Conservation (phyloP, 1,140 invertebrate species). For the Drosophila nigromelanica region DNA sequence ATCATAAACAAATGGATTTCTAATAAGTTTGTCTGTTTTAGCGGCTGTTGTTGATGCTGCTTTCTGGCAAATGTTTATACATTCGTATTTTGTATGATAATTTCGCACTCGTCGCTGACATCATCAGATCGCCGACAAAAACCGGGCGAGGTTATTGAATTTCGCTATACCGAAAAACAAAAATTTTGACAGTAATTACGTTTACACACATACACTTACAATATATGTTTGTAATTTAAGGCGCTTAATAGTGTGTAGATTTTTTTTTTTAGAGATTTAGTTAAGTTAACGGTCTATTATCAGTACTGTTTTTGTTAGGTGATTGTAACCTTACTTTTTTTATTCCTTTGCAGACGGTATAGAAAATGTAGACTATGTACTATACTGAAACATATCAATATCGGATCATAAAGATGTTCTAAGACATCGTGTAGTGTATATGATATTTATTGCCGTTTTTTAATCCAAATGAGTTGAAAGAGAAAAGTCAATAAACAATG, state of each 20-base stretch:
- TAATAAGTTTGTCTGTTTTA: conserved; percentile 27
- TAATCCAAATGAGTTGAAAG: background rate
- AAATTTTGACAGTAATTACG: conserved; percentile 17
- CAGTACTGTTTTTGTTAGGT: background rate
- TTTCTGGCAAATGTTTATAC: conserved; percentile 54
- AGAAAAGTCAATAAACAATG: conserved; percentile 13
- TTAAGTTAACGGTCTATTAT: background rate
- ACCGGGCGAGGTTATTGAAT: conserved; percentile 63
- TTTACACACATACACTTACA: conserved; percentile 2
- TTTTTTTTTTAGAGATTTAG: conserved; percentile 9
- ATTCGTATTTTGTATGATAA: conserved; percentile 40
- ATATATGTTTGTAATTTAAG: conserved; percentile 2
- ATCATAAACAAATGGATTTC: conserved; percentile 66
- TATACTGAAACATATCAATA: too few species aligned
- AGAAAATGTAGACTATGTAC: too few species aligned
- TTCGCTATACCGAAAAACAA: conserved; percentile 13
- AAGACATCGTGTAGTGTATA: too few species aligned
- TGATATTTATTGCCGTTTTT: background rate
- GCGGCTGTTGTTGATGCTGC: background rate
- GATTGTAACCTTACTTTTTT: background rate
- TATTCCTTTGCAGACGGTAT: too few species aligned
- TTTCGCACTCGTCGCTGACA: conserved; percentile 63
- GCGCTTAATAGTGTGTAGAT: conserved; percentile 1
- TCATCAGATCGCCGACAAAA: conserved; percentile 51
- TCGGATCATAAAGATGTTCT: too few species aligned